Percentiles rank a stretch among this genome's conserved stretches.
These are phyloP conservation scores for Rotaria sp. DNA, from an alignment of 2,888 invertebrate genomes.

Conservation along the genomic window DNA sequence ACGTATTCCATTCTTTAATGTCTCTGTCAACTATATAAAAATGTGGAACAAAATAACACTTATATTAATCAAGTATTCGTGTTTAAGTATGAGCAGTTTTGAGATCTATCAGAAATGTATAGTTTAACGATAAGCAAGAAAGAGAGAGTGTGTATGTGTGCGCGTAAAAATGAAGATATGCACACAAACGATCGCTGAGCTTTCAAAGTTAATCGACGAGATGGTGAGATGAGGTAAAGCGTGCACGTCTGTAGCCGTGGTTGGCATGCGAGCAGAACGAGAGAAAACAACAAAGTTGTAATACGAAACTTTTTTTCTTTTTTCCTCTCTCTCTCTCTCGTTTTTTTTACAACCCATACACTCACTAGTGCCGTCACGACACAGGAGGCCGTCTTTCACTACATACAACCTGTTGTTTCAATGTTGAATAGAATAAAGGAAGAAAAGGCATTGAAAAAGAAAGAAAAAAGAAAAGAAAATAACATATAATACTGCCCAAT, in stretches of 20 bases:
- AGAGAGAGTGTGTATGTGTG: too few relatives aligned
- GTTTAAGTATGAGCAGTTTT: not conserved
- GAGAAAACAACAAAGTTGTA: slow-evolving; percentile 15
- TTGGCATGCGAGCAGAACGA: slow-evolving; percentile 20
- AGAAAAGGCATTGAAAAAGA: not conserved
- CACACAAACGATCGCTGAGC: not conserved
- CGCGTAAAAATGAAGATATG: not conserved
- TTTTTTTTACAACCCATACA: not conserved
- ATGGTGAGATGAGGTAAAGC: not conserved
- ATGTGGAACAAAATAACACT: not conserved
- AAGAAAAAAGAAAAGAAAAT: not conserved
- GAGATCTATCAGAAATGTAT: not conserved
- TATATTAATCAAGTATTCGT: not conserved
- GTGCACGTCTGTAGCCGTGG: not conserved
- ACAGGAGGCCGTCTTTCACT: not conserved
- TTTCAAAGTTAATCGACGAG: not conserved
- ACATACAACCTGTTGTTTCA: not conserved
- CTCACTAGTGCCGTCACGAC: not conserved
- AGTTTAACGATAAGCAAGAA: not conserved
- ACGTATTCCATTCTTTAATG: not conserved
- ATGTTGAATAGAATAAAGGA: not conserved
- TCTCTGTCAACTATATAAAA: not conserved
- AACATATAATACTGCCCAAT: not conserved
- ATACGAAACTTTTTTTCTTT: not conserved
- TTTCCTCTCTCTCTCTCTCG: not conserved